These are phyloP conservation scores for Sminthurides aquaticus DNA, from an alignment of 2,888 invertebrate genomes.

Conservation along the genomic window DNA sequence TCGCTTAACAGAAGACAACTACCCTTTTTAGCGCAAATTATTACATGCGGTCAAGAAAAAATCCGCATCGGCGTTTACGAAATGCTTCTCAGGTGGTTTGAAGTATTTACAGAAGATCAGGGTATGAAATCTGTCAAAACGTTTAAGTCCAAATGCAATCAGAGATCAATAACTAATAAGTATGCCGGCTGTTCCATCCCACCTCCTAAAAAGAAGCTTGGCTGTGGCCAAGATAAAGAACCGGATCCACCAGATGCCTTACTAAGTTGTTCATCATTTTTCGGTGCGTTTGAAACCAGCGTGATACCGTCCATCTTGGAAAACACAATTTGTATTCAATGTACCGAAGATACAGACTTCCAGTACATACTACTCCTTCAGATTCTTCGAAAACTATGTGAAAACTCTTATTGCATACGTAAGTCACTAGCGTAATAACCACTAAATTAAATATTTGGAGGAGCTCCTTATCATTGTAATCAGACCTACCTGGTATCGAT, in stretches of 20 bases:
- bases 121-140: too few species aligned
- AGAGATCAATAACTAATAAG: too few species aligned
- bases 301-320: conserved; percentile 15
- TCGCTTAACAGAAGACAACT: too few species aligned
- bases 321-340: not conserved
- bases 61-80: not conserved
- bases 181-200: too few species aligned
- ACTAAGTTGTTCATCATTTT: conserved; percentile 15
- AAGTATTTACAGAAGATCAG: too few species aligned
- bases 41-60: not conserved
- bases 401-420: conserved; percentile 28
- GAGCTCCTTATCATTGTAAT: too few species aligned
- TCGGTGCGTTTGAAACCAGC: conserved; percentile 18
- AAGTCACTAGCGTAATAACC: not conserved
- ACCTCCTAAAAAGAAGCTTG: not conserved
- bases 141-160: too few species aligned
- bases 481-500: not conserved
- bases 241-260: not conserved
- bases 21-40: not conserved
- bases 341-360: conserved; percentile 2
- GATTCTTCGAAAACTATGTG: conserved; percentile 27
- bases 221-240: not conserved
- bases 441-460: too few species aligned
- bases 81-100: not conserved
- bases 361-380: conserved; percentile 13